Base-by-base conservation (phyloP, 2,888 invertebrate species). In the Tinea trinotella region DNA sequence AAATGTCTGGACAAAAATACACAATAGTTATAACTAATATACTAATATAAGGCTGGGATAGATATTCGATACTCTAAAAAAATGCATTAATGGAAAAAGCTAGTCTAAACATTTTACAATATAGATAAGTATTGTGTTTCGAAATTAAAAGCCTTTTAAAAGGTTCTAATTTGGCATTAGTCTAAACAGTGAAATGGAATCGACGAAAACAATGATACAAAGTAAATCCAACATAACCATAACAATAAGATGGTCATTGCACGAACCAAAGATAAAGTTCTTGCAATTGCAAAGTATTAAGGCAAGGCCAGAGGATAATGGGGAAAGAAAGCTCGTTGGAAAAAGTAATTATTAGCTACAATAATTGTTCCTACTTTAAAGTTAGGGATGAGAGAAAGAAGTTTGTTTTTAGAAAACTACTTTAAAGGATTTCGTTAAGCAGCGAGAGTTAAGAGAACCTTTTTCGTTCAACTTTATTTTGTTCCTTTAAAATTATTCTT, bases 271-370 rank as follows among this genome's bases (percentile, higher is more conserved):
- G 52, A 35, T 52, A 52, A 52, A 52, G 34, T 52, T 52, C 36
- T 52, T 30, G 50, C 52, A 52, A 35, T 53, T 53, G 53, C 53
- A 36, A 40, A 40, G 22, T 53, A 20, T 54, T 55, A 52, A 50
- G 17, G 36, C 20, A 15, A 36, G 44, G 56, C 18, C 53, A 35
- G 44, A 13, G 48, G 20, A 22, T 56, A 54, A 49, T 53, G 53
- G 53, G 7, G 20, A 50, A 53, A 24, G 53, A 56, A 53, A 53
- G 24, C 53, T 53, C 53, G 53, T 53, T 53, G 36, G 53, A 53
- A 36, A 53, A 53, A 36, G 40, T 36, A 40, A 53, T 40, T 53
- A 53, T 53, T 53, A 53, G 53, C 53, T 40, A 40, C 53, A 53
- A 53, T 40, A 40, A 53, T 50, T 53, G 53, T 53, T 40, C 24